Conservation (phyloP, 2,113 vertebrate species). For the Atractosteus spatula region DNA sequence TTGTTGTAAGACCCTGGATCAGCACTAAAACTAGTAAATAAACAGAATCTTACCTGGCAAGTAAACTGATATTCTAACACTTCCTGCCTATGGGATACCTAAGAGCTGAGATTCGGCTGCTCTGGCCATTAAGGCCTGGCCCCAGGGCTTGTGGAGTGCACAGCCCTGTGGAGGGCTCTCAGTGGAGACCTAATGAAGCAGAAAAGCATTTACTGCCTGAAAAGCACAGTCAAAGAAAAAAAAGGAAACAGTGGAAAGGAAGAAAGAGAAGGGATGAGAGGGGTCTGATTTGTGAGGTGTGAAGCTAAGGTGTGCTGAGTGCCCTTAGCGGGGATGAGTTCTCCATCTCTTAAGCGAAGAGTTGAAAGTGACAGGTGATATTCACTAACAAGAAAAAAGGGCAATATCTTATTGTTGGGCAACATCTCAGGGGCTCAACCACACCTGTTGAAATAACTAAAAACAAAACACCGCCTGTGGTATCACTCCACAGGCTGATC, state of each 20-base stretch:
- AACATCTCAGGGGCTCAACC: not conserved
- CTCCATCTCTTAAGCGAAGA: slow-evolving; percentile 15
- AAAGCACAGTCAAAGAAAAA: slow-evolving; percentile 12
- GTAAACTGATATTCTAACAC: slow-evolving; percentile 60
- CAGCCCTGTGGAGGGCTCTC: slow-evolving; percentile 24
- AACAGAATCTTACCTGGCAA: slow-evolving; percentile 69
- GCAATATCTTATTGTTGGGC: not conserved
- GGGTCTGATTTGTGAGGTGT: slow-evolving; percentile 59
- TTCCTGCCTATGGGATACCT: slow-evolving; percentile 47
- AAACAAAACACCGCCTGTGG: not conserved
- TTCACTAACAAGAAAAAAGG: slow-evolving; percentile 13
- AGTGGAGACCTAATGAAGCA: slow-evolving; percentile 41
- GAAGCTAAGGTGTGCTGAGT: slow-evolving; percentile 43
- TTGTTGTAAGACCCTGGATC: slow-evolving; percentile 55
- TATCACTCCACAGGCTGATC: slow-evolving; percentile 3
- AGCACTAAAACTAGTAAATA: slow-evolving; percentile 61
- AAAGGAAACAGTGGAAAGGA: slow-evolving; percentile 13
- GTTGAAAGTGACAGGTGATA: slow-evolving; percentile 20
- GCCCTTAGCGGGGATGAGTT: slow-evolving; percentile 4
- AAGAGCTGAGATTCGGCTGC: slow-evolving; percentile 34
- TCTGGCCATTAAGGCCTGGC: slow-evolving; percentile 33
- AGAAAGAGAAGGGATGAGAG: slow-evolving; percentile 42
- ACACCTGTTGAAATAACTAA: not conserved
- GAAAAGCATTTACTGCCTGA: slow-evolving; percentile 29
- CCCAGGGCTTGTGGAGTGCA: slow-evolving; percentile 27